Base-by-base conservation (phyloP, 2,113 vertebrate genomes). In the Myotis lucifugus region DNA sequence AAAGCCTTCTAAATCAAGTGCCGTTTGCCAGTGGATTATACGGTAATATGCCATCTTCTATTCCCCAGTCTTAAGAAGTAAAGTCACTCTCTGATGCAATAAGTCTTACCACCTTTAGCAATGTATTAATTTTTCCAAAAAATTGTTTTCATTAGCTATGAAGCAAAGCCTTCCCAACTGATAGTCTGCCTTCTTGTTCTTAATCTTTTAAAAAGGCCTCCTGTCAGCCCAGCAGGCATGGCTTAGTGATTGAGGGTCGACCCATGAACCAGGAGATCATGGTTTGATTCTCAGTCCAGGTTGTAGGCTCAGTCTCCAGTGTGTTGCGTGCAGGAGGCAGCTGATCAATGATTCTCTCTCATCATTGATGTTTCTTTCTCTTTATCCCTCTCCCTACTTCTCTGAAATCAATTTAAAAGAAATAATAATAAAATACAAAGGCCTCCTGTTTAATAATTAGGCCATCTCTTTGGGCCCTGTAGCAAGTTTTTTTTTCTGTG, bases 21-120 rank as follows among this genome's bases (percentile, higher is more conserved):
- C 76, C 13, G 0, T 95, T 93, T 99, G 99, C 61, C 98, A 84
- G 4, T 99, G 99, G 99, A 98, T 98, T 95, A 98, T 99, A 98
- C 27, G 66, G 99, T 99, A 98, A 98, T 96, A 9, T 3, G 50
- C 59, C 91, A 97, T 66, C 37, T 48, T 94, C 50, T 72, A 11
- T 34, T 91, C 85, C 88, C 64, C 64, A 2, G 40, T 42, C 32
- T 88, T 84, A 61, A 56, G 14, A 82, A 23, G 40, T 37, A 25
- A 89, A 87, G 2, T 67, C 19, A 87, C 74, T 61, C 50, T 66
- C 52, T 56, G 52, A 67, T 74, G 4, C 42, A 48, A 3, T 56
- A 50, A 59, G 5, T 74, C 61, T 67, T 81, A 85, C 1, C 18
- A 69, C 14, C 59, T 72, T 19, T 32, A 85, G n/a, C 27, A 48